Evolutionary conservation across 1,140 invertebrate genomes (phyloP), one percentile per base, ranked within the genome.

Genomic region (Leptinotarsa undecemlineata): DNA sequence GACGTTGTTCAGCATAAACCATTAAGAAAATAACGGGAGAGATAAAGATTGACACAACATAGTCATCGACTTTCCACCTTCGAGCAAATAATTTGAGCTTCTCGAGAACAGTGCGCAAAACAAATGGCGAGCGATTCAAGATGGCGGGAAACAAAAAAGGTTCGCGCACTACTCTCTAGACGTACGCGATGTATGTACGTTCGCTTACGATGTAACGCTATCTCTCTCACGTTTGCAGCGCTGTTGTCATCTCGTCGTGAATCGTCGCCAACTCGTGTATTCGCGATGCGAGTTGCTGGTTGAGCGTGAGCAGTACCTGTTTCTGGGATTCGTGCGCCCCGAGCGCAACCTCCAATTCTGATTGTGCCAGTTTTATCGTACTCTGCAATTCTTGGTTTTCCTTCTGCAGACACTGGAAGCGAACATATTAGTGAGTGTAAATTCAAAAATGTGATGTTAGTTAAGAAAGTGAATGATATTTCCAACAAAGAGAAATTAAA

Each of bases 191-290:
- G 66, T 78, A 78, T 48, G 72, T 75, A 72, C 74, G 74, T 11
- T 72, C 71, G 51, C 48, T 64, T 62, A 72, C 68, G 33, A 42
- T 42, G 42, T 11, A 69, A 66, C 72, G 74, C 77, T 79, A 79
- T 72, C 76, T 76, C 48, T 84, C 87, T 93, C 91, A 93, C 88
- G 92, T 92, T 85, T 93, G 92, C 83, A 93, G 81, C 79, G 92
- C 92, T 68, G 92, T 92, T 81, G 89, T 91, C 77, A 96, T 91
- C 89, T 95, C 94, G 85, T 92, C 90, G 86, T 95, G 94, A 84
- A 96, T 93, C 75, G 90, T 91, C 74, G 92, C 92, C 83, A 97
- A 87, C 85, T 97, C 95, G 82, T 95, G 93, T 76, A 98, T 92
- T 82, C 94, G 93, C 62, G 91, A 88, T 68, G 93, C 93, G 76